Base-by-base conservation (phyloP, 2,888 invertebrate species). In the Phyto melanocephala region DNA sequence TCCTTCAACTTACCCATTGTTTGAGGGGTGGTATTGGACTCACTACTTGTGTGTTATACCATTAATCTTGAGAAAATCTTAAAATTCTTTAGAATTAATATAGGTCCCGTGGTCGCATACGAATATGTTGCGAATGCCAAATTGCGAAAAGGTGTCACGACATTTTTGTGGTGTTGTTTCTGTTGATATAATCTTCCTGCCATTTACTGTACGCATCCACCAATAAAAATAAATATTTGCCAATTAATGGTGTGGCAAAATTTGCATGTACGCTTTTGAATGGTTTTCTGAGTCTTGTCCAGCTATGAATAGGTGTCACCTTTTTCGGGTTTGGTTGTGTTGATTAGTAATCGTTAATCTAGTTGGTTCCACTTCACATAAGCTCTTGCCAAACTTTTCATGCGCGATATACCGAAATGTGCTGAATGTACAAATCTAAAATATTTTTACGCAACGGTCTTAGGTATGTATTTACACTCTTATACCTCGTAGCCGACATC, bases 121-220 rank as follows among this genome's bases (percentile, higher is more conserved):
- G n/a, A n/a, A n/a, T n/a, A n/a, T n/a, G n/a, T n/a, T n/a, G n/a
- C n/a, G n/a, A n/a, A 45, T 68, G 15, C 83, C 83, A 15, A 81
- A 72, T n/a, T 40, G 42, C 8, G 70, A 45, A 80, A 84, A 84
- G 54, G 81, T 76, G 15, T 84, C 42, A 40, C 77, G 28, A 3
- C 52, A 85, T 10, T 45, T 79, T n/a, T 60, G 42, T 37, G 84
- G 68, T 13, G 80, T 82, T 37, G 65, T 74, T 20, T 33, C 50
- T 1, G 85, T 17, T 54, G 7, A 80, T 63, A 35, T 72, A 76
- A 6, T 86, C 81, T 76, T 87, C 85, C 6, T 85, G 81, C 82
- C 86, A 85, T 45, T 84, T 86, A 45, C 84, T 85, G 3, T 37
- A 76, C 22, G 68, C 75, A 45, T 84, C 76, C 33, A 67, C 50